phyloP scores from a whole-genome alignment of 2,797 vertebrate genomes.

The Tarsius wallacei region DNA sequence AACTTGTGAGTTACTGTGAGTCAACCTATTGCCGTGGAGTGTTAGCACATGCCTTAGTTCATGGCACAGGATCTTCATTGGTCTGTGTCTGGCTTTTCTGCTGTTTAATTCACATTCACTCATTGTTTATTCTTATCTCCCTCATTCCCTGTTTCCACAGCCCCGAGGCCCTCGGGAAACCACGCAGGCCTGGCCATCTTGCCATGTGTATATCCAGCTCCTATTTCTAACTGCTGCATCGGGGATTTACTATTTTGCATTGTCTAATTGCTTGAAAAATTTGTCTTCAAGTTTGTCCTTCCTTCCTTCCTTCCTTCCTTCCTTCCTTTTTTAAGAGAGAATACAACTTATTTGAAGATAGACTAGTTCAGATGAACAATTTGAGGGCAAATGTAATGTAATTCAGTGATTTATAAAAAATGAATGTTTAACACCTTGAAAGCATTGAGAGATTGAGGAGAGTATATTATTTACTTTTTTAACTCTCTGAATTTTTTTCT shows the following conservation, averaged over 20 bases:
- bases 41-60: neutral
- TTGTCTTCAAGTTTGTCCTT: too few relatives aligned
- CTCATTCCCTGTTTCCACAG: neutral
- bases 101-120: neutral
- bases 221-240: neutral
- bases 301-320: neutral
- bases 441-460: conserved; percentile 37
- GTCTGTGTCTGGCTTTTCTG: neutral
- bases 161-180: neutral
- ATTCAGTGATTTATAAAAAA: conserved; percentile 57
- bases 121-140: neutral
- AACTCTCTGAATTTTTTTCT: conserved; percentile 2
- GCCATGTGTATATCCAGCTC: neutral
- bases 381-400: conserved; percentile 44
- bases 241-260: neutral
- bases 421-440: conserved; percentile 11
- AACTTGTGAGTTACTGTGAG: neutral
- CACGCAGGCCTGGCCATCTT: neutral
- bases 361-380: conserved; percentile 37
- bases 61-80: neutral
- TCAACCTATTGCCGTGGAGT: neutral
- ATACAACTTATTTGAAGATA: neutral
- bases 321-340: neutral
- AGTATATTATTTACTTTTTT: conserved; percentile 38
- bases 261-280: conserved; percentile 44